Base-by-base conservation (phyloP, 2,113 vertebrate genomes). In the Leptodactylus fuscus region DNA sequence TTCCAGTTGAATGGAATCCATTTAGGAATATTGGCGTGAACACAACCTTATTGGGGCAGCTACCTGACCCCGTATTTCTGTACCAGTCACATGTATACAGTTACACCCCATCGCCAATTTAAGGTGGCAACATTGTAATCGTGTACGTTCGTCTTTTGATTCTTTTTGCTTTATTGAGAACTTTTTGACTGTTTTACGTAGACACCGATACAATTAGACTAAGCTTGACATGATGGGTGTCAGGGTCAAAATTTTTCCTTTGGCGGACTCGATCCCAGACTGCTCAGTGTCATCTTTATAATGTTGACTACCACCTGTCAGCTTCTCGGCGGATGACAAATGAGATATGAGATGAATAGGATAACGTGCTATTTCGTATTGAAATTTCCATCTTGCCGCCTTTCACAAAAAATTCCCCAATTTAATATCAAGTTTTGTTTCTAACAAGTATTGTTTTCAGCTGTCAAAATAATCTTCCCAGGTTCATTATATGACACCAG, bases 381-480 rank as follows among this genome's bases (percentile, higher is more conserved):
- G 5, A 73, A 46, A 44, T 41, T 73, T 46, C 5, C 38, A 44
- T 73, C 70, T 46, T 41, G 20, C 22, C 16, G 36, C 70, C 11
- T 73, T 24, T 53, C n/a, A 55, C 1, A 58, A 24, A 36, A 55
- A 83, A 58, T 70, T 4, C 32, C n/a, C 36, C 53, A 73, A 71
- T 27, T 62, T 69, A 46, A 83, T 51, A 41, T 24, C 20, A 46
- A 76, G 70, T 75, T 83, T 74, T 82, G 48, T 75, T 83, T 74
- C 70, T 83, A 38, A 34, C 69, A 74, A 73, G 70, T 74, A 83
- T 83, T 83, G 49, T 83, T 83, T 83, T 83, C 69, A 76, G 38
- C 51, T 83, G 70, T 75, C 82, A 75, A 58, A 83, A 83, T 83
- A 75, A 48, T 62, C 51, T 58, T 83, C 38, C 70, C 70, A 3